A percentile compares a stretch with the other conserved stretches of the same genome.
Conservation (phyloP, 2,888 invertebrate species). For the Allacma fusca region DNA sequence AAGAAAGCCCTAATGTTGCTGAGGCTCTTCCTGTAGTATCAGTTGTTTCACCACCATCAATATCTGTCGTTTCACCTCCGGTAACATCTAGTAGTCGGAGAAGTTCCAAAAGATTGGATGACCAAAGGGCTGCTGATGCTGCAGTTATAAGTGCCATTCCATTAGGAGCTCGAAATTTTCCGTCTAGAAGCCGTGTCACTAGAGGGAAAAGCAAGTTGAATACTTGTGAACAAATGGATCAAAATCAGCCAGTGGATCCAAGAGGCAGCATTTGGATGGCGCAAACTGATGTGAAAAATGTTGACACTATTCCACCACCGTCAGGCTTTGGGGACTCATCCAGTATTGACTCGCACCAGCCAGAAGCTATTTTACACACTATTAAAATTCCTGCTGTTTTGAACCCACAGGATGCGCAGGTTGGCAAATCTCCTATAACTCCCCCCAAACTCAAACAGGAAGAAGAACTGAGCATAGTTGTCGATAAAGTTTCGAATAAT, state of each 20-base stretch:
- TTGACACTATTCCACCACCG: background rate
- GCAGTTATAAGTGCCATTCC: conserved; percentile 40
- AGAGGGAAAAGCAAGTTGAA: background rate
- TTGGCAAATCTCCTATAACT: too few relatives aligned
- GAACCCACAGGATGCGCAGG: too few relatives aligned
- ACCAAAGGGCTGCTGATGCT: conserved; percentile 38
- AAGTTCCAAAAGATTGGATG: conserved; percentile 26
- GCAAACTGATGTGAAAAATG: background rate
- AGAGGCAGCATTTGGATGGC: background rate
- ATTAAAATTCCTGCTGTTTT: too few relatives aligned
- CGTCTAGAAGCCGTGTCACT: background rate
- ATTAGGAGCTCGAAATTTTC: conserved; percentile 11
- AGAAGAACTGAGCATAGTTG: too few relatives aligned
- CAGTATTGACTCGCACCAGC: background rate
- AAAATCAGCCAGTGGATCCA: background rate
- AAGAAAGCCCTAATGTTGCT: background rate
- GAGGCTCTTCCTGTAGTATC: too few relatives aligned
- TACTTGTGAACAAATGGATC: background rate
- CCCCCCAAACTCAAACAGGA: too few relatives aligned
- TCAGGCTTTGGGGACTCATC: background rate
- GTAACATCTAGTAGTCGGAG: background rate
- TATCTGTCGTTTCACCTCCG: background rate
- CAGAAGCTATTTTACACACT: background rate
- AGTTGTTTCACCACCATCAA: background rate
- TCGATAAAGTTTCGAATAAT: too few relatives aligned